Evolutionary conservation across 1,140 invertebrate genomes (phyloP), one percentile per base, ranked within the genome.

Genomic region (Pararge aegeria): DNA sequence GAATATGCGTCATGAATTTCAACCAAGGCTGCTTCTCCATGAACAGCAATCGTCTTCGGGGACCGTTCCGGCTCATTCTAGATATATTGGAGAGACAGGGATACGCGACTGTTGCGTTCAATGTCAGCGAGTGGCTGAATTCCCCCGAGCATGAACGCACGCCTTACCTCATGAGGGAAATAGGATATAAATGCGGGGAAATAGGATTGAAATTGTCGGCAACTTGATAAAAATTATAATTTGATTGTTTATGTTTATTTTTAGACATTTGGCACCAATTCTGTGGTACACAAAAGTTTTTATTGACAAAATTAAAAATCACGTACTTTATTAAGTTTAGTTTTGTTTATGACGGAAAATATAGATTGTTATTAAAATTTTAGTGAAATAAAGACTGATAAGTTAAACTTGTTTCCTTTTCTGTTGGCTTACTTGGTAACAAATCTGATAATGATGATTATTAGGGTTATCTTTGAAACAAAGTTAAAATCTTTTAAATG

Each of bases 21-120:
- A 85, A 76, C 55, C 77, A 79, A 42, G 81, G 86, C 34, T 89
- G 86, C 38, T 89, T 77, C 61, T 89, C 86, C 12, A 76, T 89
- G 83, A 89, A 89, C 63, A 89, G 83, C 66, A 85, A 83, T 49
- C 75, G 86, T 5, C 66, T 89, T 0, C 82, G 86, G 0, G 83
- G 86, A 6, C 66, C 70, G 0, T 87, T 86, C 66, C 63, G 83
- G 0, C 76, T 89, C 0, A 55, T 89, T 0, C 52, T 87, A 12
- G 83, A 86, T 34, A 75, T 82, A 4, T 40, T 89, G 40, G 85
- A 89, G 59, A 77, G 73, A 19, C 70, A 78, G 50, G 82, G 86
- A 20, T 83, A 73, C 21, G 74, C 65, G 0, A 70, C 80, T 0
- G 72, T 87, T 0, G 60, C 78, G 0, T 48, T 89, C n/a, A 83